Conservation (phyloP, 2,113 vertebrate species). For the Dascyllus trimaculatus region DNA sequence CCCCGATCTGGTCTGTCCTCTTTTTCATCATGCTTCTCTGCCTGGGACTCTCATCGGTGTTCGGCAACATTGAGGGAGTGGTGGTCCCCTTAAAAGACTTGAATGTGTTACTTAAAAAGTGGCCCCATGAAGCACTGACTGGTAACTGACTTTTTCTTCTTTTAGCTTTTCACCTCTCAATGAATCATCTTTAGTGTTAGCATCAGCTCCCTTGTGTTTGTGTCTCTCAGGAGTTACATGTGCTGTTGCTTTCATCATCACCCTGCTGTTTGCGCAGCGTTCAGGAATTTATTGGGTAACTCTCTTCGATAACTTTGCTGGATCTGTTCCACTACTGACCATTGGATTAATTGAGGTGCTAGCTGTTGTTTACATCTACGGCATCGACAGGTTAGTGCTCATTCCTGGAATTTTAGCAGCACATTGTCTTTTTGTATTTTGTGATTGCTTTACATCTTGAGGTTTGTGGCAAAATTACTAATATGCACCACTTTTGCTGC, state of each 20-base stretch:
- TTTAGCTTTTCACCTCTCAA: background rate
- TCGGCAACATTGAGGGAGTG: slow-evolving; percentile 93
- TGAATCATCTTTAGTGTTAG: background rate
- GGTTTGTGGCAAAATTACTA: too few species aligned
- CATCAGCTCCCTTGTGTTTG: background rate
- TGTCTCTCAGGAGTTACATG: slow-evolving; percentile 88
- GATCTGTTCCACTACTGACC: slow-evolving; percentile 92
- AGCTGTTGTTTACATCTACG: slow-evolving; percentile 91
- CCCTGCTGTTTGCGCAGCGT: slow-evolving; percentile 89
- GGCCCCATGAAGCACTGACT: slow-evolving; percentile 90
- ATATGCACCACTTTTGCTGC: too few species aligned
- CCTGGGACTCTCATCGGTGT: slow-evolving; percentile 93
- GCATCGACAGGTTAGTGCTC: slow-evolving; percentile 81
- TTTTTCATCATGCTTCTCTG: slow-evolving; percentile 96
- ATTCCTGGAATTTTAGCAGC: too few species aligned
- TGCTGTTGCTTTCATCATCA: slow-evolving; percentile 83
- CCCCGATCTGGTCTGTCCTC: slow-evolving; percentile 91
- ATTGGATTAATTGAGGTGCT: slow-evolving; percentile 94
- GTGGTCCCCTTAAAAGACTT: slow-evolving; percentile 91
- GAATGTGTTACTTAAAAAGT: slow-evolving; percentile 81
- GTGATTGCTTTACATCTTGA: background rate
- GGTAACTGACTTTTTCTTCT: slow-evolving; percentile 76
- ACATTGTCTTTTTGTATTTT: too few species aligned
- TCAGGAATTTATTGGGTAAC: slow-evolving; percentile 95
- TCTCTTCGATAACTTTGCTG: slow-evolving; percentile 91